Evolutionary conservation across 2,113 vertebrate genomes (phyloP), one percentile per base, ranked within the genome.

Genomic region (Erythrolamprus reginae): DNA sequence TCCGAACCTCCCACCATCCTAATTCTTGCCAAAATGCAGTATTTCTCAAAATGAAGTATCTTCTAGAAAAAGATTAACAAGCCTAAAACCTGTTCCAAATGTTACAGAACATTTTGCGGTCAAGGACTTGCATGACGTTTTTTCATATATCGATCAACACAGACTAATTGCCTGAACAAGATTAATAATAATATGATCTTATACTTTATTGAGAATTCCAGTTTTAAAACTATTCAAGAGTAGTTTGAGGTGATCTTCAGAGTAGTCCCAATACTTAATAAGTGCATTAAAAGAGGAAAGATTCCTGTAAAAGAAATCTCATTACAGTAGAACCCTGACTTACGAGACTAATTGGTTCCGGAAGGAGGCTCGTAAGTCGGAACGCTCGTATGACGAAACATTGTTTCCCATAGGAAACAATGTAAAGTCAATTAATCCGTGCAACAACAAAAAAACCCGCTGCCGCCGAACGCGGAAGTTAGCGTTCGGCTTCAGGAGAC

Each of bases 41-140:
- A 91, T 89, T 93, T 94, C 93, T 91, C 92, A 88, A 42, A 90
- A 87, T 55, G 93, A 33, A 89, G 65, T 52, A 51, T 61, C 24
- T 92, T 93, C 89, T 94, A 92, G 92, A 88, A 8, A 95, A 93
- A 96, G 95, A 92, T 93, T 96, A 94, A 93, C 94, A 94, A 82
- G 88, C 92, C 77, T 91, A 86, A 90, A 61, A 82, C 21, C 92
- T 88, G 93, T 93, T 94, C 82, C 88, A 94, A 93, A 93, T 89
- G 92, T 92, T 51, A 48, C 90, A 89, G 90, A 92, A 92, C 87
- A 92, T 92, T 88, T 91, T 94, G 50, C n/a, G 92, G 94, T 96
- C 95, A 96, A 96, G 96, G 95, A 93, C 95, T 92, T 86, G 86
- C 91, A 92, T 96, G 95, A 96, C 94, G 93, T 95, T 94, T 92